A percentile compares a stretch with the other conserved stretches of the same genome.
Conservation (phyloP, 2,797 vertebrate species). For the Pantherophis vulpinus region DNA sequence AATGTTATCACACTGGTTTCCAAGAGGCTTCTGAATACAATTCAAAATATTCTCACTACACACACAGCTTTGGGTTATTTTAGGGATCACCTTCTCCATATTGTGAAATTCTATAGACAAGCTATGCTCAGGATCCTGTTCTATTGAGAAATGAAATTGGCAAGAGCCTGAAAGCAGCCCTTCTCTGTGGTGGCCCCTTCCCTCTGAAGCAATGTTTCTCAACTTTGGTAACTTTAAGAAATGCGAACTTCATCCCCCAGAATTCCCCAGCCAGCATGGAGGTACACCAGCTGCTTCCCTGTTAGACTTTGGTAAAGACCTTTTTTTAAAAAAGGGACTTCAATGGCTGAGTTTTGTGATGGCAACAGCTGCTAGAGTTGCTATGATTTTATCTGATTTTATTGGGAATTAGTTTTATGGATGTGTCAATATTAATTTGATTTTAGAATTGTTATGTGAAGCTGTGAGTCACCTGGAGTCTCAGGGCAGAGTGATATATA, state of each 20-base stretch:
- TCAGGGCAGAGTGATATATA: not conserved
- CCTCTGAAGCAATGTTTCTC: not conserved
- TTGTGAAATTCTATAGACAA: not conserved
- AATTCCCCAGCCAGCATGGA: not conserved
- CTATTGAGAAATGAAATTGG: not conserved
- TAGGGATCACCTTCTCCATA: not conserved
- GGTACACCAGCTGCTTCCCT: not conserved
- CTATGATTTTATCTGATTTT: not conserved
- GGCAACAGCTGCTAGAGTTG: not conserved
- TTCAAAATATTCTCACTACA: not conserved
- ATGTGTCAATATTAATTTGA: not conserved
- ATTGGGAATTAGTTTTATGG: not conserved
- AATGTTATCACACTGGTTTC: not conserved
- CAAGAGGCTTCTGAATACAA: not conserved
- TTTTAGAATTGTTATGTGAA: not conserved
- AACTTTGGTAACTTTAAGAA: too few relatives aligned
- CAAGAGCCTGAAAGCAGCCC: not conserved
- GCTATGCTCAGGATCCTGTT: not conserved
- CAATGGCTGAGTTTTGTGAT: not conserved
- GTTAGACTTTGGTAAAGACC: not conserved
- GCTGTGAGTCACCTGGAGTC: not conserved
- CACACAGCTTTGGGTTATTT: not conserved
- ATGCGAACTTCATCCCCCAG: not conserved
- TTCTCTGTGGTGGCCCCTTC: not conserved
- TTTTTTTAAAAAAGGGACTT: not conserved